Conservation (phyloP, 2,888 invertebrate species). For the Emmelina monodactyla region DNA sequence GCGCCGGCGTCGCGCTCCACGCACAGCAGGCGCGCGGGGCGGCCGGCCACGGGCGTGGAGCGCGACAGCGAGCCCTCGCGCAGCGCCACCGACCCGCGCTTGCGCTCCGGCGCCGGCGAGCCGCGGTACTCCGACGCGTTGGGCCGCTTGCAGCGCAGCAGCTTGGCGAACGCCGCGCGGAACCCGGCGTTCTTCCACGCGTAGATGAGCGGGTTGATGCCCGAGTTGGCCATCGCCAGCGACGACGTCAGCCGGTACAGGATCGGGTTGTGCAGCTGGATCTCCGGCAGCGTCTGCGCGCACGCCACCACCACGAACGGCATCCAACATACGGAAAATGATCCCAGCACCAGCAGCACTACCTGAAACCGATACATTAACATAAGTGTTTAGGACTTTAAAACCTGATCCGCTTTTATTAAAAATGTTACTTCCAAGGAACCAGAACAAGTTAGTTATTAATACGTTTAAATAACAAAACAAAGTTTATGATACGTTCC, state of each 20-base stretch:
- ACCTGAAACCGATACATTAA: no score
- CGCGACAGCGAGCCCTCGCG: slow-evolving; percentile 51
- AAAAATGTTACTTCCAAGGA: no score
- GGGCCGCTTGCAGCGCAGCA: slow-evolving; percentile 71
- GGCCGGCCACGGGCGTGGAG: slow-evolving; percentile 43
- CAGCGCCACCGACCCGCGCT: slow-evolving; percentile 55
- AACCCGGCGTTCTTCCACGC: slow-evolving; percentile 86
- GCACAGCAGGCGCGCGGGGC: slow-evolving; percentile 48
- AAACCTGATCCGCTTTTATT: no score
- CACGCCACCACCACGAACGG: slow-evolving; percentile 78
- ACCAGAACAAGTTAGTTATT: no score
- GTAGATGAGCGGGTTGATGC: slow-evolving; percentile 83
- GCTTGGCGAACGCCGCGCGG: slow-evolving; percentile 73
- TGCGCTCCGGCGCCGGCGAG: slow-evolving; percentile 64
- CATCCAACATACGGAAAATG: slow-evolving; percentile 83
- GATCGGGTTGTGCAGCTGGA: slow-evolving; percentile 57
- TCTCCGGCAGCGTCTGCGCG: slow-evolving; percentile 63
- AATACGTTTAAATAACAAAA: no score
- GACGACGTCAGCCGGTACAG: slow-evolving; percentile 73
- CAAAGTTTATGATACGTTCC: no score
- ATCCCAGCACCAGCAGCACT: slow-evolving; percentile 78
- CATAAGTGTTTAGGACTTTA: no score
- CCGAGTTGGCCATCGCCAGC: slow-evolving; percentile 81
- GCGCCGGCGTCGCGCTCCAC: slow-evolving; percentile 43
- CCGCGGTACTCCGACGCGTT: slow-evolving; percentile 64